A percentile compares a stretch with the other conserved stretches of the same genome.
phyloP scores from a whole-genome alignment of 2,797 vertebrate genomes.

The Hybognathus amarus region DNA sequence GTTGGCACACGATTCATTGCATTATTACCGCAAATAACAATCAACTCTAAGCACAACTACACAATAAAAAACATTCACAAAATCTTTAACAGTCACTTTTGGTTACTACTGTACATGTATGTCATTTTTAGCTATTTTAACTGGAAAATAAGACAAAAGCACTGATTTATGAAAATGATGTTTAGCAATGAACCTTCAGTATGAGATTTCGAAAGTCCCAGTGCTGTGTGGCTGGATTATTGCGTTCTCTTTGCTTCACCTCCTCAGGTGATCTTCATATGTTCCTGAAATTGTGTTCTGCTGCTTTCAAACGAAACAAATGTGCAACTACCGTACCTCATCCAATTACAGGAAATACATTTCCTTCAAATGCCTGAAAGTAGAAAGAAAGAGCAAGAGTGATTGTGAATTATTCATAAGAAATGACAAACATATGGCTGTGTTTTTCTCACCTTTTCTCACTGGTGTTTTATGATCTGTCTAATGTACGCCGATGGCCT shows the following conservation, averaged over 20 bases:
- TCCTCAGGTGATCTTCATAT: not conserved
- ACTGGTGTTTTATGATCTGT: constrained; percentile 44
- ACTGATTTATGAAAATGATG: not conserved
- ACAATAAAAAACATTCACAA: not conserved
- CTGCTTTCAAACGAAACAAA: not conserved
- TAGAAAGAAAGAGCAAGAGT: constrained; percentile 17
- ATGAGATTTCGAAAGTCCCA: not conserved
- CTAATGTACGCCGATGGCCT: constrained; percentile 28
- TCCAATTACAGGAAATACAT: constrained; percentile 15
- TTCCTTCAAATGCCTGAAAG: constrained; percentile 17
- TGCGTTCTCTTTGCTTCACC: not conserved
- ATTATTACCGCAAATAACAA: not conserved
- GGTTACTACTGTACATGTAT: not conserved
- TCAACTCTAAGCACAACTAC: not conserved
- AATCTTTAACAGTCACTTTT: not conserved
- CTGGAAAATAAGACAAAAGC: not conserved
- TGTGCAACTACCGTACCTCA: not conserved
- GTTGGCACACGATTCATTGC: not conserved
- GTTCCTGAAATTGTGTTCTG: constrained; percentile 4
- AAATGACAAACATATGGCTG: constrained; percentile 39
- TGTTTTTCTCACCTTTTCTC: constrained; percentile 47
- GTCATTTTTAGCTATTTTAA: not conserved
- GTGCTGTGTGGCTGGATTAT: not conserved
- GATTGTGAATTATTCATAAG: constrained; percentile 46
- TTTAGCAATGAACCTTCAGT: not conserved